phyloP scores from a whole-genome alignment of 2,888 invertebrate genomes.

The Theodoxus fluviatilis region DNA sequence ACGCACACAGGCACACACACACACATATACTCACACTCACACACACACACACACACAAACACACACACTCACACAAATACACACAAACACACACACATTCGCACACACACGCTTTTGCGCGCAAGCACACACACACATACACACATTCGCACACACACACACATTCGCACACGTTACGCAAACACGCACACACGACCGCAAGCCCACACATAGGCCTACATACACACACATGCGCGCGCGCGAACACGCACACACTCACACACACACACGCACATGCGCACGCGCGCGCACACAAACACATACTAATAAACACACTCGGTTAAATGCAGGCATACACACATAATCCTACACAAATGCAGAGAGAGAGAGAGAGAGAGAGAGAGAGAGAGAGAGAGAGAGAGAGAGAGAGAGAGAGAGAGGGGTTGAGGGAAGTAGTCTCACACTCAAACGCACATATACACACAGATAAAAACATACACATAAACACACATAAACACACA shows the following conservation, averaged over 20 bases:
- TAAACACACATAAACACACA: neutral
- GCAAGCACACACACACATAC: constrained; percentile 7
- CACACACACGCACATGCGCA: too few relatives aligned
- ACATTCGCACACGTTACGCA: neutral
- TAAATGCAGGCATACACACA: constrained; percentile 17
- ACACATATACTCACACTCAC: too few relatives aligned
- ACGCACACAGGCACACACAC: too few relatives aligned
- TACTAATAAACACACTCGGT: too few relatives aligned
- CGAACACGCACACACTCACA: too few relatives aligned
- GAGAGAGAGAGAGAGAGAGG: too few relatives aligned
- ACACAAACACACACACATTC: too few relatives aligned
- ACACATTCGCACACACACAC: constrained; percentile 5
- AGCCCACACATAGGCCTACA: constrained; percentile 4
- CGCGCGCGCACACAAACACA: too few relatives aligned
- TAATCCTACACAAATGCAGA: constrained; percentile 2
- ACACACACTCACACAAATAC: too few relatives aligned
- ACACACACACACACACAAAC: too few relatives aligned
- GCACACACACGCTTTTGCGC: too few relatives aligned
- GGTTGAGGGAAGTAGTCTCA: too few relatives aligned
- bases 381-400: neutral
- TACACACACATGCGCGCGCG: neutral
- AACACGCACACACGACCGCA: constrained; percentile 15
- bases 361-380: constrained; percentile 9
- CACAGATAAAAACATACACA: constrained; percentile 7
- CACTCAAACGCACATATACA: constrained; percentile 14